These are phyloP conservation scores for Trinorchestia longiramus DNA, from an alignment of 1,140 invertebrate species.

Conservation along the genomic window DNA sequence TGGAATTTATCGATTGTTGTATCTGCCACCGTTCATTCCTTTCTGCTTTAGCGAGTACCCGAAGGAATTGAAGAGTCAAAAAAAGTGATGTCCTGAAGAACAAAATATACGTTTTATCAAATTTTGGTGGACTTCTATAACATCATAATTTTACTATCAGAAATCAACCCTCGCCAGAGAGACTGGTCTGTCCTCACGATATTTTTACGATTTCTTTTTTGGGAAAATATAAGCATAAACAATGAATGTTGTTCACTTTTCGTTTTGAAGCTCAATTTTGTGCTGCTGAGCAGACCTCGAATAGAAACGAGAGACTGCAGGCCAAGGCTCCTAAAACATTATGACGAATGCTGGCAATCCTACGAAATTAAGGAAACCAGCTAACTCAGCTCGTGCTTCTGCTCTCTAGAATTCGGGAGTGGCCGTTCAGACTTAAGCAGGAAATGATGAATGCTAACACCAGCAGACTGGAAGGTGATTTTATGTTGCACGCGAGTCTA, in stretches of 20 bases:
- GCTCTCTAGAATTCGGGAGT: neutral
- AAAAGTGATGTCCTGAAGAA: neutral
- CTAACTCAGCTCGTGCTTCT: constrained; percentile 42
- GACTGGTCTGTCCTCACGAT: neutral
- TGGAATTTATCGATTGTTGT: neutral
- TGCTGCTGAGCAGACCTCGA: neutral
- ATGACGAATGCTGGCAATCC: constrained; percentile 37
- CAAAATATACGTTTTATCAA: neutral
- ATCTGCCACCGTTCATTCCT: neutral
- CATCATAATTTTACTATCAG: neutral
- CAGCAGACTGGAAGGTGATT: neutral
- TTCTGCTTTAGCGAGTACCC: neutral
- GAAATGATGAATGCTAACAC: constrained; percentile 18
- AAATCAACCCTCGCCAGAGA: neutral
- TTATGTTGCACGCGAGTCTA: neutral
- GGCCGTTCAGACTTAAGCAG: constrained; percentile 15
- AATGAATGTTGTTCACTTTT: constrained; percentile 22
- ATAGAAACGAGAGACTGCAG: constrained; percentile 18
- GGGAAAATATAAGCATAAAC: neutral
- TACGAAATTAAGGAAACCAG: constrained; percentile 20
- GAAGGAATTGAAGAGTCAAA: too few species aligned
- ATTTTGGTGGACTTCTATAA: neutral
- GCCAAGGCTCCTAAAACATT: neutral
- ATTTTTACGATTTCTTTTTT: constrained; percentile 2
- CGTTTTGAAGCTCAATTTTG: neutral